Evolutionary conservation across 2,113 vertebrate genomes (phyloP).

Genomic region (Zosterops borbonicus): DNA sequence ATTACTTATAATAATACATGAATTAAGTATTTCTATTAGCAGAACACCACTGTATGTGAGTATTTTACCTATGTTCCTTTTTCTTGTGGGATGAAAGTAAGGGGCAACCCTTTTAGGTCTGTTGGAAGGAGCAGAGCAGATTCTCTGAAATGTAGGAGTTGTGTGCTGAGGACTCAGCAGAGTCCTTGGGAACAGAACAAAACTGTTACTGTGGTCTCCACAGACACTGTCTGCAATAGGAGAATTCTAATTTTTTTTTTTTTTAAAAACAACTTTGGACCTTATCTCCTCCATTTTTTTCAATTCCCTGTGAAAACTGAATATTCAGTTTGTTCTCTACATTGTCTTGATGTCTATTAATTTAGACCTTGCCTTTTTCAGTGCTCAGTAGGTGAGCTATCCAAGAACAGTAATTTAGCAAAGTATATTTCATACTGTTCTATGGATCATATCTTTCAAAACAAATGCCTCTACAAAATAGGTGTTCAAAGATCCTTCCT

Average conservation of each 20-base stretch:
- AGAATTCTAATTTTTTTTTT: background rate
- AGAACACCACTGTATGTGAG: background rate
- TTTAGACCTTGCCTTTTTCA: background rate
- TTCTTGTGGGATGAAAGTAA: background rate
- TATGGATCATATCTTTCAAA: background rate
- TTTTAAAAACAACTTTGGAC: background rate
- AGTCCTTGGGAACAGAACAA: background rate
- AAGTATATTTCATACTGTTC: background rate
- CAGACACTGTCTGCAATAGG: background rate
- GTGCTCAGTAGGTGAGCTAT: background rate
- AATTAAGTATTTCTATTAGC: background rate
- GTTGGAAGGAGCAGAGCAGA: background rate
- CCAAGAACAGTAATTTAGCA: background rate
- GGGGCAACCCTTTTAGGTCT: background rate
- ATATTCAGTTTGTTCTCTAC: background rate
- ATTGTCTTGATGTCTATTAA: background rate
- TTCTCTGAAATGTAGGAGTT: background rate
- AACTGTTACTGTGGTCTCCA: background rate
- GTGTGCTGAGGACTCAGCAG: rapidly evolving
- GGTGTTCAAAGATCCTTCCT: background rate
- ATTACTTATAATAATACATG: background rate
- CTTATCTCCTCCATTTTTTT: background rate
- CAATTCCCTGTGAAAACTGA: background rate
- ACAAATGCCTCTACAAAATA: background rate
- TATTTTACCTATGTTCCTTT: background rate